A percentile compares a stretch with the other conserved stretches of the same genome.
phyloP scores from a whole-genome alignment of 2,888 invertebrate genomes.

The Halocaridina rubra region DNA sequence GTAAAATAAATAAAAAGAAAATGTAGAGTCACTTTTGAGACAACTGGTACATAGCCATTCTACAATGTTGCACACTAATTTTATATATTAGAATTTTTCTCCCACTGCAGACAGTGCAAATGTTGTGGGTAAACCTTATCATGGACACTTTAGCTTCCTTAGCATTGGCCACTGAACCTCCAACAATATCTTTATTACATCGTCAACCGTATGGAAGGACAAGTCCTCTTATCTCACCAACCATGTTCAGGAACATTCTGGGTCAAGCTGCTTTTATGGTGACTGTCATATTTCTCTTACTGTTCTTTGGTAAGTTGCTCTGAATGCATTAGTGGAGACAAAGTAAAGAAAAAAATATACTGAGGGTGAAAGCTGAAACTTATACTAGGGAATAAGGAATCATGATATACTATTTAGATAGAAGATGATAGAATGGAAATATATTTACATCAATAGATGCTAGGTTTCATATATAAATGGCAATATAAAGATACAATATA shows the following conservation, averaged over 20 bases:
- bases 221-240: constrained; percentile 95
- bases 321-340: not conserved
- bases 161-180: constrained; percentile 96
- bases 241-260: constrained; percentile 99
- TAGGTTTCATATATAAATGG: not conserved
- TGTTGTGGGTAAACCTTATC: constrained; percentile 99
- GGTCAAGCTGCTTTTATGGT: constrained; percentile 98
- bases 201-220: constrained; percentile 97
- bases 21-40: too few relatives aligned
- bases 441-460: not conserved
- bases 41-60: too few relatives aligned
- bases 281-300: constrained; percentile 89
- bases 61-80: too few relatives aligned
- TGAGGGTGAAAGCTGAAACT: too few relatives aligned
- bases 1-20: too few relatives aligned
- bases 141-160: constrained; percentile 99
- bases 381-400: too few relatives aligned
- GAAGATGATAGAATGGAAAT: not conserved
- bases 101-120: constrained; percentile 87
- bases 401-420: too few relatives aligned
- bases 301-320: constrained; percentile 85
- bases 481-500: not conserved
- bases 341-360: too few relatives aligned
- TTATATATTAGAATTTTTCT: too few relatives aligned
- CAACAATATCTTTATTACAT: constrained; percentile 89